Evolutionary conservation across 2,888 invertebrate species (phyloP).

Genomic region (Apotomis betuletana): DNA sequence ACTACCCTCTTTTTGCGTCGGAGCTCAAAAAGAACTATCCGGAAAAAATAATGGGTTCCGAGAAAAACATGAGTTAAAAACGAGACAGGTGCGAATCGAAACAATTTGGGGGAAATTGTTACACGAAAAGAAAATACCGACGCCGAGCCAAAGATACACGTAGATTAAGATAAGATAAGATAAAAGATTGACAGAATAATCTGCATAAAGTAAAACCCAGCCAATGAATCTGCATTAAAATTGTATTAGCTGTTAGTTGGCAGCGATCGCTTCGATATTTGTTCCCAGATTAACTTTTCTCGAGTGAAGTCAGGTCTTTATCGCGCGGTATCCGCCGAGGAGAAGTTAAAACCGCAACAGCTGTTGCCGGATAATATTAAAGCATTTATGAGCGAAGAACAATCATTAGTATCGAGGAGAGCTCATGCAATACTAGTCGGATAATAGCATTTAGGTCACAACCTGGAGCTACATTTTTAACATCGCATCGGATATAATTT

Average conservation of each 20-base stretch:
- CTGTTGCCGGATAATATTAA: conserved; percentile 34
- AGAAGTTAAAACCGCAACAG: conserved; percentile 40
- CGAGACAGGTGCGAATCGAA: too few species aligned
- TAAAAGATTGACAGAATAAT: too few species aligned
- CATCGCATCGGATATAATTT: too few species aligned
- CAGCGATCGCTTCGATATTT: conserved; percentile 31
- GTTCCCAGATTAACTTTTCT: conserved; percentile 36
- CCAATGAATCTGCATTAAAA: conserved; percentile 8
- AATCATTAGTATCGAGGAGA: conserved; percentile 31
- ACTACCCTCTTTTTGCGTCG: too few species aligned
- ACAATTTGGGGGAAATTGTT: not conserved
- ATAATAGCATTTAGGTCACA: too few species aligned
- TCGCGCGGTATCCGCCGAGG: conserved; percentile 24
- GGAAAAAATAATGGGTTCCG: too few species aligned
- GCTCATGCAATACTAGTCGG: conserved; percentile 18
- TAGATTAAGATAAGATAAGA: too few species aligned
- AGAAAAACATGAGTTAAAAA: too few species aligned
- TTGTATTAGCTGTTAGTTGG: conserved; percentile 22
- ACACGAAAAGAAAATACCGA: too few species aligned
- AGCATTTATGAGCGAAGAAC: conserved; percentile 31
- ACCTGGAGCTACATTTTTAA: too few species aligned
- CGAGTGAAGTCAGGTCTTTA: conserved; percentile 24
- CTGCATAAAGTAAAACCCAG: not conserved
- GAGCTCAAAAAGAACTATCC: too few species aligned
- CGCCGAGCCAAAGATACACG: too few species aligned